Conservation (phyloP, 2,888 invertebrate genomes). For the Terebella lapidaria region DNA sequence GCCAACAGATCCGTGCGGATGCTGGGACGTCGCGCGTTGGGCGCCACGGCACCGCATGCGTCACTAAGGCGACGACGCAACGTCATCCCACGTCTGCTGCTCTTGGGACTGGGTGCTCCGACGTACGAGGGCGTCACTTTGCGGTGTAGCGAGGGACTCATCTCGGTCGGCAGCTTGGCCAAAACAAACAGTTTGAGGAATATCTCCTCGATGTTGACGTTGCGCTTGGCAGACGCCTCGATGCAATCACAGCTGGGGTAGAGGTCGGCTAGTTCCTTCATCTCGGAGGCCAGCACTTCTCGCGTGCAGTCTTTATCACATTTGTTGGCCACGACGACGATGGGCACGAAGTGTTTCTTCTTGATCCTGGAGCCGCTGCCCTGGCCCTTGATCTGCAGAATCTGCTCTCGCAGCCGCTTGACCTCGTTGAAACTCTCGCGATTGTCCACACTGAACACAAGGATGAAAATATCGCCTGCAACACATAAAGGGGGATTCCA, state of each 20-base stretch:
- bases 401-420: constrained; percentile 42
- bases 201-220: constrained; percentile 74
- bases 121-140: constrained; percentile 61
- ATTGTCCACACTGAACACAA: constrained; percentile 46
- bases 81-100: constrained; percentile 57
- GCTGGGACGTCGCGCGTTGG: constrained; percentile 79
- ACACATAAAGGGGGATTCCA: no score
- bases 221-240: constrained; percentile 64
- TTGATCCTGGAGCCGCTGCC: neutral
- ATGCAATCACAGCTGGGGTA: constrained; percentile 5
- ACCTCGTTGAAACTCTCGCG: constrained; percentile 47
- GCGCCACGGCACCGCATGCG: constrained; percentile 83
- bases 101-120: constrained; percentile 19
- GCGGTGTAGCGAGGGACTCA: constrained; percentile 78
- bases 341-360: constrained; percentile 56
- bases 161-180: constrained; percentile 78
- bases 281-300: constrained; percentile 9
- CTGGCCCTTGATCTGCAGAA: constrained; percentile 40
- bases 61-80: constrained; percentile 78
- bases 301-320: constrained; percentile 56
- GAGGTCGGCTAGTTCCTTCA: constrained; percentile 5
- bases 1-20: constrained; percentile 83
- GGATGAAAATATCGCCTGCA: constrained; percentile 59
- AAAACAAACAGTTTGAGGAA: constrained; percentile 79
- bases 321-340: constrained; percentile 84